Base-by-base conservation (phyloP, 2,797 vertebrate genomes). In the Hoplostethus atlanticus region DNA sequence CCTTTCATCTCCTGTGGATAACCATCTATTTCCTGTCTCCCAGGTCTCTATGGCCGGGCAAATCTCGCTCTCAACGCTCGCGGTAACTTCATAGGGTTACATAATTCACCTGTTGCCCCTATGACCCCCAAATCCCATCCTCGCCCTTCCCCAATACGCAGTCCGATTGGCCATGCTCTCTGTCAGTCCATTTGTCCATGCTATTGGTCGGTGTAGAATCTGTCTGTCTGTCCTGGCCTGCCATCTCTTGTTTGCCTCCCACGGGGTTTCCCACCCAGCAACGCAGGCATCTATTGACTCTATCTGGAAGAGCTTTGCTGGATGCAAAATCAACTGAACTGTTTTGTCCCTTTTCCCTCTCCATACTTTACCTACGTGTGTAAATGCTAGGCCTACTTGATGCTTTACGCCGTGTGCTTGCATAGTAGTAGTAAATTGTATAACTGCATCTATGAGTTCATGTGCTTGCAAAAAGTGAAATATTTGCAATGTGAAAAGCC, bases 1-100 rank as follows among this genome's bases (percentile, higher is more conserved):
- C 69, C 82, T 83, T 76, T 76, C 51, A 59, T 67, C 44, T 67
- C 59, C 63, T 79, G 73, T 71, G 87, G 85, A 90, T 94, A 94
- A 94, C 87, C 84, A 83, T 83, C 84, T 93, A 88, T 94, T 86
- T 94, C 91, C 93, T 94, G 90, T 95, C 90, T 92, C 92, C 86
- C 93, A 95, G 94, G 94, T 94, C 93, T 95, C 87, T 94, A 90
- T 93, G 93, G 91, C 89, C 60, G 63, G 91, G 91, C 87, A 95
- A 95, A 93, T 92, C 93, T 90, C 87, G 90, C 85, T 95, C 94
- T 93, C 94, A 92, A 87, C 93, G 83, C 89, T 93, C 87, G 92
- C 91, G 94, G 94, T 95, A 95, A 95, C 91, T 92, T 88, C 52
- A 87, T 81, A 94, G 93, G 78, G 85, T 85, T 89, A 85, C 83